Evolutionary conservation across 2,888 invertebrate genomes (phyloP).

Genomic region (Hoplodrina ambigua): DNA sequence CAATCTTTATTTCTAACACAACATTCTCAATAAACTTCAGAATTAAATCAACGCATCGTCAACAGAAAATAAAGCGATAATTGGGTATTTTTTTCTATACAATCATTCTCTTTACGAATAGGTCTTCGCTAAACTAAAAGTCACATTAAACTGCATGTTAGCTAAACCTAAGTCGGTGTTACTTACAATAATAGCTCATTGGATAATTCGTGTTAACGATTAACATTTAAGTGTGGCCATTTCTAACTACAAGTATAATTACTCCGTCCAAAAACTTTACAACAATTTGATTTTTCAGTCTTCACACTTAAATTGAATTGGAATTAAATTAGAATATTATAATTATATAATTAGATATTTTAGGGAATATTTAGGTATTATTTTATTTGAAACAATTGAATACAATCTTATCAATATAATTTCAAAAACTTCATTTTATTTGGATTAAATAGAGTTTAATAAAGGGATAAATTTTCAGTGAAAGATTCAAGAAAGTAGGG

Average conservation of each 20-base stretch:
- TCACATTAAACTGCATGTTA: constrained; percentile 48
- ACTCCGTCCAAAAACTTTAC: constrained; percentile 64
- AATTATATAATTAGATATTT: constrained; percentile 31
- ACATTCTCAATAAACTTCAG: constrained; percentile 74
- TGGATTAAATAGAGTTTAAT: constrained; percentile 34
- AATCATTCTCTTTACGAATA: constrained; percentile 52
- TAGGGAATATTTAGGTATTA: constrained; percentile 30
- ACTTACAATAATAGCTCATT: constrained; percentile 72
- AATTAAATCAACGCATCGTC: constrained; percentile 71
- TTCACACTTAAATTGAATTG: constrained; percentile 66
- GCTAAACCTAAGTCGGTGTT: constrained; percentile 72
- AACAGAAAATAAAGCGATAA: constrained; percentile 73
- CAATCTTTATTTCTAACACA: constrained; percentile 86
- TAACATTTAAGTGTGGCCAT: constrained; percentile 66
- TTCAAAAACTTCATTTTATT: constrained; percentile 43
- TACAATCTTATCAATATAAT: constrained; percentile 56
- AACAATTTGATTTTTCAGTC: constrained; percentile 63
- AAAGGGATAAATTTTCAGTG: constrained; percentile 35
- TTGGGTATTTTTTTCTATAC: constrained; percentile 56
- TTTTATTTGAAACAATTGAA: constrained; percentile 48
- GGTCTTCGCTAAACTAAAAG: constrained; percentile 53
- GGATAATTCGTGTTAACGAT: constrained; percentile 73
- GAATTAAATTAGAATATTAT: constrained; percentile 57
- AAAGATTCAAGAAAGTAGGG: constrained; percentile 32
- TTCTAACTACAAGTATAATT: constrained; percentile 69